Evolutionary conservation across 2,888 invertebrate species (phyloP).

Genomic region (Apotomis betuletana): DNA sequence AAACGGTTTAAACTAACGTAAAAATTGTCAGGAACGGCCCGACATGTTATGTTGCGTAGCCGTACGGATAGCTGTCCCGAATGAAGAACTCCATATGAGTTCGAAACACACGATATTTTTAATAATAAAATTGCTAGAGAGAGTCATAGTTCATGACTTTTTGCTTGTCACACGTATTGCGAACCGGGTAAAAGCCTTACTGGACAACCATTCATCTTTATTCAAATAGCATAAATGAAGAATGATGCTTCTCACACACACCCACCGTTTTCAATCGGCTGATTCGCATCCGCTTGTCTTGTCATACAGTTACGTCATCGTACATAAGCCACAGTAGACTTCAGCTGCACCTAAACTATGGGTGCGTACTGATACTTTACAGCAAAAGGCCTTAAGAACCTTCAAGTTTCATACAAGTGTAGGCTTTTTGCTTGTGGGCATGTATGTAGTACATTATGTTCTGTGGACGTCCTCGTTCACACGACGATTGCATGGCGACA

Average conservation of each 20-base stretch:
- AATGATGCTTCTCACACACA: slow-evolving; percentile 37
- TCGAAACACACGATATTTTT: no score
- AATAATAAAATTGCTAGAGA: no score
- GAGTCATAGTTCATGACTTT: no score
- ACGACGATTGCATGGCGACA: slow-evolving; percentile 33
- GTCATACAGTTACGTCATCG: slow-evolving; percentile 43
- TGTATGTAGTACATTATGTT: slow-evolving; percentile 10
- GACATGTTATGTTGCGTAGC: no score
- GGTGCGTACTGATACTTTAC: neutral
- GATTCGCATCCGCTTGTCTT: slow-evolving; percentile 20
- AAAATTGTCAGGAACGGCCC: no score
- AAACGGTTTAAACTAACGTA: no score
- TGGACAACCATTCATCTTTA: neutral
- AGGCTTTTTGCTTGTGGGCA: neutral
- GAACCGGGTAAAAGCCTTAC: no score
- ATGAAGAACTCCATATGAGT: no score
- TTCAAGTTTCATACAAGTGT: neutral
- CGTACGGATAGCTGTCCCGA: no score
- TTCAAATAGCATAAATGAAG: slow-evolving; percentile 3
- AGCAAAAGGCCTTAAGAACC: slow-evolving; percentile 1
- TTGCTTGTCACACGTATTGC: no score
- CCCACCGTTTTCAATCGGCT: slow-evolving; percentile 30
- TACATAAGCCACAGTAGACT: slow-evolving; percentile 39
- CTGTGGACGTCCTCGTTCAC: slow-evolving; percentile 43
- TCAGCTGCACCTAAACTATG: slow-evolving; percentile 26